Base-by-base conservation (phyloP, 2,797 vertebrate genomes). In the Peromyscus eremicus region DNA sequence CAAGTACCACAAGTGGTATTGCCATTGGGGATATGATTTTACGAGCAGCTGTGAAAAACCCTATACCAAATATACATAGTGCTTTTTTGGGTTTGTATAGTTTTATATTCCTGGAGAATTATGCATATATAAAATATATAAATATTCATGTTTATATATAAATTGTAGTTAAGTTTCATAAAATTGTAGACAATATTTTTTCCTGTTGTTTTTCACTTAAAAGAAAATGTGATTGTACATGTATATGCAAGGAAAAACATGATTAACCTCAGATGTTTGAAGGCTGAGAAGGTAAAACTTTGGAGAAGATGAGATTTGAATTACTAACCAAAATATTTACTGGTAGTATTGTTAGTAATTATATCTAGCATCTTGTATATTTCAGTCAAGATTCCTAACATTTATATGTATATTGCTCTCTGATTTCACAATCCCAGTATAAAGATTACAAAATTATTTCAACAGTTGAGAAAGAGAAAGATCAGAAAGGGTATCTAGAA, bases 61-160 rank as follows among this genome's bases (percentile, higher is more conserved):
- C 76, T 37, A 84, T 55, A 52, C 0, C 2, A 77, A 62, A 71
- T 82, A 2, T 57, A 7, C 12, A 32, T 13, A 21, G 8, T 71
- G 13, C 1, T 88, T 95, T 95, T 96, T 17, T 37, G 11, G 21
- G 62, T 49, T 92, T 85, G 43, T 43, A 60, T 4, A 55, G 12
- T 76, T 96, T 73, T 76, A 0, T 4, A 70, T 96, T 92, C 12
- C n/a, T 76, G 21, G 34, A 92, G 91, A 88, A 70, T 55, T 85
- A 19, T 70, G 2, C 46, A 3, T 55, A 34, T 34, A 6, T 49
- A 62, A 91, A 52, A 66, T 52, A 19, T 23, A 13, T 25, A 82
- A 71, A 81, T 5, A 82, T n/a, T 6, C 23, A 5, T 70, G 4
- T 43, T 57, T 96, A 7, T 62, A 1, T 37, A 1, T 76, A 92